Evolutionary conservation across 1,140 invertebrate species (phyloP).

Genomic region (Trichonephila inaurata): DNA sequence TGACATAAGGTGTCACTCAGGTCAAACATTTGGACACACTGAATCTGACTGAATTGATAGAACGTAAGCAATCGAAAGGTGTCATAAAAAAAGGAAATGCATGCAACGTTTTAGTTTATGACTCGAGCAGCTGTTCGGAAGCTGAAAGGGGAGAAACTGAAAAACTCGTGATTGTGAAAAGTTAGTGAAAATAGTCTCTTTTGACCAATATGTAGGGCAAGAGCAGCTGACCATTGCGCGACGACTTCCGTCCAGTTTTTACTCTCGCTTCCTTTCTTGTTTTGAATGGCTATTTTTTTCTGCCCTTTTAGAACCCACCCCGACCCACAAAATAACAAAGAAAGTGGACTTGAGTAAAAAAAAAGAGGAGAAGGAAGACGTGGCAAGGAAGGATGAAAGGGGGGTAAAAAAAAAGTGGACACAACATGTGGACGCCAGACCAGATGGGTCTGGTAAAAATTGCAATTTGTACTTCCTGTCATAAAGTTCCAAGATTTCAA

Average conservation of each 20-base stretch:
- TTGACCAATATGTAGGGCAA: not conserved
- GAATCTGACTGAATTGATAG: not conserved
- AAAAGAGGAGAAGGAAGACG: not conserved
- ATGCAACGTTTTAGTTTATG: slow-evolving; percentile 1
- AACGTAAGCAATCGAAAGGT: slow-evolving; percentile 12
- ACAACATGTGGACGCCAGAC: slow-evolving; percentile 8
- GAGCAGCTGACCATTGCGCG: slow-evolving; percentile 36
- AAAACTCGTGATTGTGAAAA: slow-evolving; percentile 17
- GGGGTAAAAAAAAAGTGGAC: not conserved
- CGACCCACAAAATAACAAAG: slow-evolving; percentile 6
- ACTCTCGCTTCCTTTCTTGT: not conserved
- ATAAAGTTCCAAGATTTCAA: not conserved
- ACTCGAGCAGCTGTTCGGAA: slow-evolving; percentile 26
- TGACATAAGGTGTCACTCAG: not conserved
- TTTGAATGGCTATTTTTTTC: slow-evolving; percentile 36
- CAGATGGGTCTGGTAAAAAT: not conserved
- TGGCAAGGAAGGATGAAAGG: not conserved
- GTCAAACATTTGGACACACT: not conserved
- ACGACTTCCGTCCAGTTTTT: slow-evolving; percentile 30
- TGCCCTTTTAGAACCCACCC: not conserved
- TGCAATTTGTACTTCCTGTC: slow-evolving; percentile 2
- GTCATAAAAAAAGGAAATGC: slow-evolving; percentile 7
- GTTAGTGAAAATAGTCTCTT: not conserved
- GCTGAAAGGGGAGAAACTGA: not conserved
- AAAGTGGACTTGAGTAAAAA: not conserved